phyloP scores from a whole-genome alignment of 2,113 vertebrate species.

The Tiliqua scincoides region DNA sequence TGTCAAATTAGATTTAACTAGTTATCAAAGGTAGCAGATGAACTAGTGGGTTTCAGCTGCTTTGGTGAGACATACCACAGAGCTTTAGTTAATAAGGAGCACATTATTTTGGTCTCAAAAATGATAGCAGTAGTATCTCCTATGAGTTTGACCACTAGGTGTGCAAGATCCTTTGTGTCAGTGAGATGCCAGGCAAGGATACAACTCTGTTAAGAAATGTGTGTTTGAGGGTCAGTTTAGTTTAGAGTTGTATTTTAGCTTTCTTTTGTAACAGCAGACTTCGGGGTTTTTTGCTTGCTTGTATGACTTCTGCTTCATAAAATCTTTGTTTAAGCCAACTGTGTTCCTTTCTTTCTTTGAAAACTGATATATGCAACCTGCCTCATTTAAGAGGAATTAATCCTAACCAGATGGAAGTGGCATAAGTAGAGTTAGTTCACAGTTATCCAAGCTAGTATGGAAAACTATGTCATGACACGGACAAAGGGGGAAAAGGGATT shows the following conservation, averaged over 20 bases:
- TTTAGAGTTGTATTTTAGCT: slow-evolving; percentile 8
- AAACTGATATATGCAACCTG: not conserved
- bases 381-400: not conserved
- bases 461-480: no score
- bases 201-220: not conserved
- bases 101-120: not conserved
- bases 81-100: not conserved
- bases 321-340: not conserved
- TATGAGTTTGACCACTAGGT: not conserved
- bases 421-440: not conserved
- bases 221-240: not conserved
- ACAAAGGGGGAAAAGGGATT: not conserved
- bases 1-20: not conserved
- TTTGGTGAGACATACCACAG: not conserved
- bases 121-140: no score
- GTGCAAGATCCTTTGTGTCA: not conserved
- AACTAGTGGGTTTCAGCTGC: not conserved
- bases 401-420: not conserved
- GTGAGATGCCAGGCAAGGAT: not conserved
- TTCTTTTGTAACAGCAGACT: not conserved
- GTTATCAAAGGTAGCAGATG: not conserved
- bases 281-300: not conserved
- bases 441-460: no score
- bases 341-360: not conserved
- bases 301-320: not conserved